These are phyloP conservation scores for Megalops cyprinoides DNA, from an alignment of 2,797 vertebrate genomes.

Conservation along the genomic window DNA sequence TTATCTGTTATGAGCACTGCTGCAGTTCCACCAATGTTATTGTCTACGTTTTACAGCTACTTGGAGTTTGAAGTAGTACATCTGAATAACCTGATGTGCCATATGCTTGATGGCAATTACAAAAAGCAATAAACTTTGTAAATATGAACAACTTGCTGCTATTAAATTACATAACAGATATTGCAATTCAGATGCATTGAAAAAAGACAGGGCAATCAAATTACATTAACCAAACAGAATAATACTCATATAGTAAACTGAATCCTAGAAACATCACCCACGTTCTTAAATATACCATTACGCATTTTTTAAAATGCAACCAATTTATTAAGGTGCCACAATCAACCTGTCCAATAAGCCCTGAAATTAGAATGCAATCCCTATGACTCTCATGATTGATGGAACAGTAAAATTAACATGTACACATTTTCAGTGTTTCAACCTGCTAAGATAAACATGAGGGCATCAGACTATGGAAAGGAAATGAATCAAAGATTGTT, in stretches of 20 bases:
- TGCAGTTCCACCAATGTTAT: too few species aligned
- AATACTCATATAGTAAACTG: constrained; percentile 3
- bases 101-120: neutral
- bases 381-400: too few species aligned
- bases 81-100: neutral
- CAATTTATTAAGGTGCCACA: too few species aligned
- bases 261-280: constrained; percentile 12
- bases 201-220: constrained; percentile 14
- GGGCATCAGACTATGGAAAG: too few species aligned
- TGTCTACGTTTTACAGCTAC: too few species aligned
- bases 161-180: constrained; percentile 18
- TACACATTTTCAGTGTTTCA: too few species aligned
- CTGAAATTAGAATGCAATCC: too few species aligned
- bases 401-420: too few species aligned
- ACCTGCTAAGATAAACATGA: too few species aligned
- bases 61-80: constrained; percentile 1
- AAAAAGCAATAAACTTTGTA: constrained; percentile 5
- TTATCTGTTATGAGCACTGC: too few species aligned
- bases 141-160: neutral
- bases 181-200: constrained; percentile 12
- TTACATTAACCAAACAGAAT: neutral
- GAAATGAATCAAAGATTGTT: too few species aligned
- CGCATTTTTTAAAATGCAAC: neutral
- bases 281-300: neutral
- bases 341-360: too few species aligned